Conservation (phyloP, 2,797 vertebrate genomes). For the Scyliorhinus canicula region DNA sequence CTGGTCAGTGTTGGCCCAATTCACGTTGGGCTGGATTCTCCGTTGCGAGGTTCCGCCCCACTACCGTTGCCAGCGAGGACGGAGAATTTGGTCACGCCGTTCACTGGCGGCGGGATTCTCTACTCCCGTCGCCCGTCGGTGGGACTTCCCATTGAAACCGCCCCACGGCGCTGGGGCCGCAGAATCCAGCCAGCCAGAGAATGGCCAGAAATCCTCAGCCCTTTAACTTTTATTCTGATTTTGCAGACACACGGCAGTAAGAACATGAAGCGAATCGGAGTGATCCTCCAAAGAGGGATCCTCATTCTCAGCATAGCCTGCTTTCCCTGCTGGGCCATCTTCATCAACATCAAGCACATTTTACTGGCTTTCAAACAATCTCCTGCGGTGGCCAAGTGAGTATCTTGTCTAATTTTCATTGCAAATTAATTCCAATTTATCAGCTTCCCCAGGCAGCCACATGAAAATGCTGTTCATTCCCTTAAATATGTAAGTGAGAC, state of each 20-base stretch:
- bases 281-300: slow-evolving; percentile 66
- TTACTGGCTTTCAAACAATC: slow-evolving; percentile 70
- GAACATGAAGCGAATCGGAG: slow-evolving; percentile 67
- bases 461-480: not conserved
- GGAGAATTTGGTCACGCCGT: too few species aligned
- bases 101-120: too few species aligned
- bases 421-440: not conserved
- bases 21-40: too few species aligned
- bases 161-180: too few species aligned
- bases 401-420: not conserved
- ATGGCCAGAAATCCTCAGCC: too few species aligned
- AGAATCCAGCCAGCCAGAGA: too few species aligned
- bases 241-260: slow-evolving; percentile 60
- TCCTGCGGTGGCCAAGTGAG: slow-evolving; percentile 71
- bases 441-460: not conserved
- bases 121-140: too few species aligned
- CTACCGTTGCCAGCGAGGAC: too few species aligned
- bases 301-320: slow-evolving; percentile 60
- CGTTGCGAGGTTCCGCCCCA: too few species aligned
- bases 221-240: not conserved
- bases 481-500: too few species aligned
- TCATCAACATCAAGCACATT: slow-evolving; percentile 53
- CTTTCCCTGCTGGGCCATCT: not conserved
- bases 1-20: not conserved
- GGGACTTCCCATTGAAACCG: too few species aligned